Base-by-base conservation (phyloP, 2,797 vertebrate species). In the Rallus crepitans region DNA sequence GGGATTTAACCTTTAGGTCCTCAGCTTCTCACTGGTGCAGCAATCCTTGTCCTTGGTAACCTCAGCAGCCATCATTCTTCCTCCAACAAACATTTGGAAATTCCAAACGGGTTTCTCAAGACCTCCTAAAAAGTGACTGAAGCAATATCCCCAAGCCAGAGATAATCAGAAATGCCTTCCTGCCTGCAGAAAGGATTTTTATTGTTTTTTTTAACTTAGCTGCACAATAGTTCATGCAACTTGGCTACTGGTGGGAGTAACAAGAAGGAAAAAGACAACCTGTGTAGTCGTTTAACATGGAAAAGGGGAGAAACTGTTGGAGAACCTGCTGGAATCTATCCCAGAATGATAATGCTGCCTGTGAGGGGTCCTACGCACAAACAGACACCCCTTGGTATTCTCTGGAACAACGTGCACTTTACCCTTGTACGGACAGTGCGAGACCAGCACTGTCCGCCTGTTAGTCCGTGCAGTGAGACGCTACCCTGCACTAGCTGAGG, bases 91-190 rank as follows among this genome's bases (percentile, higher is more conserved):
- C 45, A 69, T 56, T 92, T 83, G 66, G 72, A 88, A 96, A 90
- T 92, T 84, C 73, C 77, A 89, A 52, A 15, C 39, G 14, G 24
- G 66, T 96, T 96, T 94, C 94, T 93, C 82, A 94, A 95, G 84
- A 86, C 68, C 73, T 90, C 69, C 72, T 90, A 63, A 91, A 85
- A 93, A 96, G 60, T 60, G 48, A 87, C 73, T 94, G 73, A 94
- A 93, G 66, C 63, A 93, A 94, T 77, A 82, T 69, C 28, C 50
- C 61, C 50, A 33, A 87, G 60, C 61, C 71, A 73, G 63, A 92
- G 89, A 90, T 50, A 82, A 91, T 90, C 57, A 66, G 47, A 85
- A 45, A 60, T 20, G 20, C 45, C 77, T 96, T 94, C 69, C 80
- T 87, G 66, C 85, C 90, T 82, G 52, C 18, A 66, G 66, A 77